Percentiles rank a stretch among this genome's conserved stretches.
Evolutionary conservation across 2,113 vertebrate species (phyloP).

Genomic region (Seriola quinqueradiata): DNA sequence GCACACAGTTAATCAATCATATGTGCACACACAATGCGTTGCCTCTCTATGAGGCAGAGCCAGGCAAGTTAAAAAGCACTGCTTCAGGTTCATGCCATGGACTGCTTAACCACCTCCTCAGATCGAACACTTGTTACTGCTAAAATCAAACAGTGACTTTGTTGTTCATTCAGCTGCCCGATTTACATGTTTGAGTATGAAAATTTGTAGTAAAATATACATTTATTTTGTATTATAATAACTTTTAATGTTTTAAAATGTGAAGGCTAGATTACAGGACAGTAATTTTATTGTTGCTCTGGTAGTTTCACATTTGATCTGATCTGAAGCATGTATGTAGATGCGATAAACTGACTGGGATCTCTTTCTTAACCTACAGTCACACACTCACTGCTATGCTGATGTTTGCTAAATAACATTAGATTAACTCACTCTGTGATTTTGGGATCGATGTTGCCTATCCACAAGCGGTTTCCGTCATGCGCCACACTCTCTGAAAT

Average conservation of each 20-base stretch:
- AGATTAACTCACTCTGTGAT: slow-evolving; percentile 93
- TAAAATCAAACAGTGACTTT: slow-evolving; percentile 10
- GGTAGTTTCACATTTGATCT: neutral
- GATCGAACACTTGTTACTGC: slow-evolving; percentile 1
- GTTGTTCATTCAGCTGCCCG: neutral
- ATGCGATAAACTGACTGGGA: neutral
- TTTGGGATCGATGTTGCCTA: slow-evolving; percentile 96
- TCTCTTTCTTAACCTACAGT: neutral
- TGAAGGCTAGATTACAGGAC: neutral
- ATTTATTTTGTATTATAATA: slow-evolving; percentile 1
- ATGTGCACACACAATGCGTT: slow-evolving; percentile 61
- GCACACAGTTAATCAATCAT: slow-evolving; percentile 81
- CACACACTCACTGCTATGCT: neutral
- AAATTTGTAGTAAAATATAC: neutral
- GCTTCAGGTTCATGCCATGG: slow-evolving; percentile 33
- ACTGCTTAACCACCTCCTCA: neutral
- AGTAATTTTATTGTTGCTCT: too few species aligned
- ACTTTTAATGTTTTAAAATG: neutral
- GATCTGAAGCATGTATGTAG: neutral
- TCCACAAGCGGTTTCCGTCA: slow-evolving; percentile 96
- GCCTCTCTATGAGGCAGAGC: slow-evolving; percentile 58
- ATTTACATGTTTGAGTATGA: neutral
- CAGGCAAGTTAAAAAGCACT: slow-evolving; percentile 50
- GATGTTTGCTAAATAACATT: neutral
- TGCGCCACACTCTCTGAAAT: slow-evolving; percentile 93